Percentiles rank a stretch among this genome's conserved stretches.
phyloP scores from a whole-genome alignment of 2,113 vertebrate species.

The Chitala chitala region DNA sequence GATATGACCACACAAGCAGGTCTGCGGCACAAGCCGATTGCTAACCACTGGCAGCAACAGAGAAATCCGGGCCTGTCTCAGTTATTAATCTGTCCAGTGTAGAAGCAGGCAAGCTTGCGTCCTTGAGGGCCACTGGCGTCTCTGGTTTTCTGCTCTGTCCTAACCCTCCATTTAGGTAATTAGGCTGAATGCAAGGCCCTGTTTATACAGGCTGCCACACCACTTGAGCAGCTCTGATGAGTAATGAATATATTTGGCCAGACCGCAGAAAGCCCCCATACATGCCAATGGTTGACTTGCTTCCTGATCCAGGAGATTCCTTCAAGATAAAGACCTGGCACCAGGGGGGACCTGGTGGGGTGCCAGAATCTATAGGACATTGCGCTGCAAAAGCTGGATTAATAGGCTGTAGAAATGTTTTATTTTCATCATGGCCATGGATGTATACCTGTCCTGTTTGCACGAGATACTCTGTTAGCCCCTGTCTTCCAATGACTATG shows the following conservation, averaged over 20 bases:
- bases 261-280: not conserved
- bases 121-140: not conserved
- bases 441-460: no score
- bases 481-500: no score
- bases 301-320: not conserved
- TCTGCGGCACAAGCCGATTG: slow-evolving; percentile 51
- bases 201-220: not conserved
- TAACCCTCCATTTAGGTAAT: slow-evolving; percentile 6
- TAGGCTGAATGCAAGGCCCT: not conserved
- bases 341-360: no score
- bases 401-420: not conserved
- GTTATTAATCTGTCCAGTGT: not conserved
- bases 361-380: not conserved
- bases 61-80: not conserved
- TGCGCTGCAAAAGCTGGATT: not conserved
- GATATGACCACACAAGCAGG: slow-evolving; percentile 63
- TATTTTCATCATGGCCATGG: no score
- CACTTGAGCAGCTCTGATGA: not conserved
- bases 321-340: not conserved
- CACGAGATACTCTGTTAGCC: no score
- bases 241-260: not conserved
- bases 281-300: not conserved
- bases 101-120: not conserved
- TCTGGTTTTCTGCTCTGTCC: not conserved
- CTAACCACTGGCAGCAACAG: not conserved